phyloP scores from a whole-genome alignment of 2,888 invertebrate species.

The Frankliniella intonsa region DNA sequence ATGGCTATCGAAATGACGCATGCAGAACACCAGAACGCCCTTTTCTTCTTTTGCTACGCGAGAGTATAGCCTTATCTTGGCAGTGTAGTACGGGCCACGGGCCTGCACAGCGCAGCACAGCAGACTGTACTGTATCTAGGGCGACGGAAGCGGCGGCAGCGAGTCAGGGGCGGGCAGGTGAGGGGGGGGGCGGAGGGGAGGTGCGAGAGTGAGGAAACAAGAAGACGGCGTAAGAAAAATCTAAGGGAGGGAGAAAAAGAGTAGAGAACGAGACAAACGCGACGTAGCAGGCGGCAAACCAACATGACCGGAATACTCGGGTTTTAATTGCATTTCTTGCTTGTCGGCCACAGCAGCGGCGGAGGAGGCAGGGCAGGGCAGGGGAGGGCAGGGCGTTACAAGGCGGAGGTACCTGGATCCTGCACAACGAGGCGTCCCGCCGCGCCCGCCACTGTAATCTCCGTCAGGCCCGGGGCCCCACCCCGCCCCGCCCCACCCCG shows the following conservation, averaged over 20 bases:
- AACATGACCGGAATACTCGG: constrained; percentile 21
- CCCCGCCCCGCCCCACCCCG: too few species aligned
- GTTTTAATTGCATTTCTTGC: constrained; percentile 21
- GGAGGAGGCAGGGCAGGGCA: too few species aligned
- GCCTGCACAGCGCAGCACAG: not conserved
- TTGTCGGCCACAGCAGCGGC: not conserved
- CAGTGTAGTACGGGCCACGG: too few species aligned
- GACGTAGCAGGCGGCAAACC: not conserved
- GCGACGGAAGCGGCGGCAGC: not conserved
- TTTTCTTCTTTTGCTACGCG: too few species aligned
- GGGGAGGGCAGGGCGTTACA: too few species aligned
- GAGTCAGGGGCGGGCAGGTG: not conserved
- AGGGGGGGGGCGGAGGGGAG: not conserved
- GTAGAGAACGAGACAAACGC: not conserved
- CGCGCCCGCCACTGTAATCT: too few species aligned
- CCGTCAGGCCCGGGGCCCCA: too few species aligned
- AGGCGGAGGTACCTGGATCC: too few species aligned
- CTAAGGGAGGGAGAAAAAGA: not conserved
- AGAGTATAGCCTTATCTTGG: too few species aligned
- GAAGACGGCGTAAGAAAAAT: not conserved
- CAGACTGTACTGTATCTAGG: not conserved
- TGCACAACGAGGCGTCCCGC: too few species aligned
- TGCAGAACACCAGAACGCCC: too few species aligned
- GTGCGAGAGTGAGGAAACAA: not conserved
- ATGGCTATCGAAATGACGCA: too few species aligned